Evolutionary conservation across 2,888 invertebrate species (phyloP), one percentile per base, ranked within the genome.

Genomic region (Volucella bombylans): DNA sequence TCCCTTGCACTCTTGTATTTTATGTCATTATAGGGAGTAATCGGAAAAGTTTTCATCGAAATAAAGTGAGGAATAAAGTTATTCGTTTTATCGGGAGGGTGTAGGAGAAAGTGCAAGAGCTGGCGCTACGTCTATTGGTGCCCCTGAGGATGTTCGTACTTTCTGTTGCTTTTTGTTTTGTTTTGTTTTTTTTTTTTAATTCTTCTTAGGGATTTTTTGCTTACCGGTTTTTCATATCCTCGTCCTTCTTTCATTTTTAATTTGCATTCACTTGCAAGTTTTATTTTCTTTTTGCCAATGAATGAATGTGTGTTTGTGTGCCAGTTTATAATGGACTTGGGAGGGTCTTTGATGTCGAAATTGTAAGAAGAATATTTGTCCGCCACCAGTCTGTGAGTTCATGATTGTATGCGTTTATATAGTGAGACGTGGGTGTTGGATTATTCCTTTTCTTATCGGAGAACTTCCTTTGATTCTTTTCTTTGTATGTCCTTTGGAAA

Each of bases 1-100:
- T 47, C 15, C 74, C 55, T 43, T 41, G 43, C 59, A 62, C 72
- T 59, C 65, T 61, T 81, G 76, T 85, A 77, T 76, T 81, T 85
- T 81, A 76, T 85, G 81, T 72, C 71, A 76, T 85, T 81, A 81
- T 81, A 72, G 72, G 76, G 62, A 81, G 81, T 85, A 85, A 85
- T 85, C 81, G 85, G 81, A 81, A 81, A 85, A 85, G 76, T 85
- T 81, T 81, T 81, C 72, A 52, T 69, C 49, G 67, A 49, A 71
- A 59, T 59, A 79, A 74, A 69, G 80, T 59, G 74, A 59, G 72
- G 64, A 69, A 38, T 74, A 65, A 54, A 74, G 61, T 71, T 67
- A 65, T 72, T 49, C 59, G 52, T 64, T 52, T 23, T 10, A 18
- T 9, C 31, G 31, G 31, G 31, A 31, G 6, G 31, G 31, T 31